Base-by-base conservation (phyloP, 2,113 vertebrate species). In the Scophthalmus maximus region DNA sequence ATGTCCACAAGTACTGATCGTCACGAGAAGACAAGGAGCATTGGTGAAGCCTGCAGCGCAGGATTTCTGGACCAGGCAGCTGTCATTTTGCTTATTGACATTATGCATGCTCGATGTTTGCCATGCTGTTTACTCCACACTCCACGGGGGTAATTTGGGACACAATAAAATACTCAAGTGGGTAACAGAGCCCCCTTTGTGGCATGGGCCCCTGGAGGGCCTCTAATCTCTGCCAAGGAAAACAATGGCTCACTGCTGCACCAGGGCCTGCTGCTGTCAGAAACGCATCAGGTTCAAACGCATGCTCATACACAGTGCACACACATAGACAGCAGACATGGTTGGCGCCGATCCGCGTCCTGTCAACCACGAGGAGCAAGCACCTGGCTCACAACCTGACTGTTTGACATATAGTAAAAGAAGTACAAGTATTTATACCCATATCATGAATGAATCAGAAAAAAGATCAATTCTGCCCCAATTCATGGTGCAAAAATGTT, bases 161-260 rank as follows among this genome's bases (percentile, higher is more conserved):
- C 92, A 97, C 95, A 97, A 97, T 95, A 93, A 95, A 78, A 92
- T 93, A 93, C 95, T 96, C 93, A 93, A 92, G 94, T 92, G 94
- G 93, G 93, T 95, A 97, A 97, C 96, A 97, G 96, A 97, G 95
- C 94, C 90, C 91, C 93, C 95, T 97, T 98, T 97, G 96, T 96
- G 94, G 83, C 90, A 88, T 70, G 83, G 94, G 94, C 95, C 95
- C 95, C 92, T 95, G 95, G 95, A 52, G 95, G 94, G 93, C 93
- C 91, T 59, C 87, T 93, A 84, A 94, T 93, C 92, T 92, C 94
- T 95, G 96, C 95, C 95, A 97, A 95, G 94, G 89, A 94, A 95
- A 96, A 98, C 97, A 97, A 97, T 95, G 91, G 93, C 91, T 92
- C 92, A 89, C 92, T 93, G 94, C 95, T 93, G 92, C 92, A 78